Base-by-base conservation (phyloP, 2,888 invertebrate genomes). In the Drosophila neonasuta region DNA sequence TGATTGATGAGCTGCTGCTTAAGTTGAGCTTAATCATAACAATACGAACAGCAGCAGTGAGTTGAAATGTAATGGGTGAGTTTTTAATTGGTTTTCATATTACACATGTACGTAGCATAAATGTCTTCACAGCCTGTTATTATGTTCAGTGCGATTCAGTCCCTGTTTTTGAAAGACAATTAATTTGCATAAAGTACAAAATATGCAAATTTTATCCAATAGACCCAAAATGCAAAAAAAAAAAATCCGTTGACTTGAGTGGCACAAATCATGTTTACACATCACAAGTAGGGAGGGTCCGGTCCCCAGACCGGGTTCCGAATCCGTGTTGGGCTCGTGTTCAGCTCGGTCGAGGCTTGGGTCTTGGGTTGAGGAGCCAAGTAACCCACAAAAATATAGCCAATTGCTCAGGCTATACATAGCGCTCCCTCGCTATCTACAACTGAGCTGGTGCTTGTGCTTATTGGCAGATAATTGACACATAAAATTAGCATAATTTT, bases 391-490 rank as follows among this genome's bases (percentile, higher is more conserved):
- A 68, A 74, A 68, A 45, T 56, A 62, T 29, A 60, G 13, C 36
- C 36, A 57, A 73, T 49, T 61, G 42, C 42, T 49, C 45, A 41
- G 32, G 45, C 15, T 39, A 46, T 34, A 24, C 41, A 46, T 34
- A 20, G 2, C 9, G 7, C 15, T 11, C 24, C 46, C 36, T 57
- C 2, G 24, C 8, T 20, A 24, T 55, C 59, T 48, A 36, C 50
- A 42, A 9, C 54, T 17, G 6, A 44, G 36, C 50, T 60, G 44
- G 39, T 57, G 59, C 67, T 60, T 65, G 77, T 73, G 79, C 87
- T 89, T 88, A 89, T 89, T 87, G 89, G 82, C 88, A 88, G 87
- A 88, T 88, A 89, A 89, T 89, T 89, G 89, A 89, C 89, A 88
- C 86, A 89, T 87, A 88, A 89, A 89, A 89, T 89, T 89, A 84